Conservation (phyloP, 2,113 vertebrate species). For the Tichodroma muraria region DNA sequence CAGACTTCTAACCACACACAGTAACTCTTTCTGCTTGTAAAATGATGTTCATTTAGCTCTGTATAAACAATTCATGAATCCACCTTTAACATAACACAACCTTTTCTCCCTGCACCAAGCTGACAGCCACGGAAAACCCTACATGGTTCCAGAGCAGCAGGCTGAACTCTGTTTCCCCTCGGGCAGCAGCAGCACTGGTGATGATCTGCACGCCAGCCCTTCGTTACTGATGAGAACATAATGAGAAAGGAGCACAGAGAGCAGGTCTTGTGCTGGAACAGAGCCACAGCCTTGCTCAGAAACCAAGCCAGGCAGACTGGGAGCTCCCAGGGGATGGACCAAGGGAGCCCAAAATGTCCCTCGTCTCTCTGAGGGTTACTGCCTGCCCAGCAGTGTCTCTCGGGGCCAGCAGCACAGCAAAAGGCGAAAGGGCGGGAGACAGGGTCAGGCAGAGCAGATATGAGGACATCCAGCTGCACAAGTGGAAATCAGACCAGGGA, state of each 20-base stretch:
- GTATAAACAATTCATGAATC: neutral
- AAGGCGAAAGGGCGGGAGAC: neutral
- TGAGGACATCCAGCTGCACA: neutral
- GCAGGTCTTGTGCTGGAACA: neutral
- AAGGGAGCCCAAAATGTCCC: neutral
- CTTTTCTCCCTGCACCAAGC: neutral
- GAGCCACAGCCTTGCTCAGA: neutral
- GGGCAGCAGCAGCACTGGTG: neutral
- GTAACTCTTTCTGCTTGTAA: neutral
- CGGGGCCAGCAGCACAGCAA: fast-evolving
- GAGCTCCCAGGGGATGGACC: neutral
- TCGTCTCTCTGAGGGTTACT: neutral
- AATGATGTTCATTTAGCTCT: neutral
- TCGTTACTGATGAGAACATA: fast-evolving
- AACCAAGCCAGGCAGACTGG: neutral
- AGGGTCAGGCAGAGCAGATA: neutral
- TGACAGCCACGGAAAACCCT: neutral
- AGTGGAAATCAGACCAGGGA: neutral
- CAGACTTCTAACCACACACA: neutral
- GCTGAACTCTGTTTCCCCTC: neutral
- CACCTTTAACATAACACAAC: neutral
- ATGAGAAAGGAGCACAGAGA: neutral
- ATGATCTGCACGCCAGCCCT: neutral
- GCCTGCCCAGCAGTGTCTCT: neutral
- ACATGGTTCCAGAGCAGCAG: neutral